A percentile compares a stretch with the other conserved stretches of the same genome.
Evolutionary conservation across 2,888 invertebrate species (phyloP).

Genomic region (Melanargia galathea): DNA sequence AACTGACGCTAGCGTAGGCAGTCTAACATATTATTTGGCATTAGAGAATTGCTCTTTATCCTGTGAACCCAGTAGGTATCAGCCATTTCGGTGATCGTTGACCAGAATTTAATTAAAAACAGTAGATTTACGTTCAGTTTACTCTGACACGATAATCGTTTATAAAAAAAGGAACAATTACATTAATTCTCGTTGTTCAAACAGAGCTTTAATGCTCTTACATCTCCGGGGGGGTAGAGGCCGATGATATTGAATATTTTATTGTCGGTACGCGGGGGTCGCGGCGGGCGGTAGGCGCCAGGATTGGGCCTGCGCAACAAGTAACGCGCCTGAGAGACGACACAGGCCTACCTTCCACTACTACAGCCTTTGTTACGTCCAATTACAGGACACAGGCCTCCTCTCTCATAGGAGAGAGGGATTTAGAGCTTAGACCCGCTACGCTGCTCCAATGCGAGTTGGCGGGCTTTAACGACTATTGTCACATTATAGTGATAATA

Average conservation of each 20-base stretch:
- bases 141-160: background rate
- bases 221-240: constrained; percentile 26
- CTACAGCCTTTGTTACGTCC: too few relatives aligned
- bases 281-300: constrained; percentile 50
- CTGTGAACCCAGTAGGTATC: too few relatives aligned
- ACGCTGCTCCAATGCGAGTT: too few relatives aligned
- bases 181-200: constrained; percentile 21
- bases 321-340: background rate
- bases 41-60: too few relatives aligned
- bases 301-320: background rate
- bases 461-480: too few relatives aligned
- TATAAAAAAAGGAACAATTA: constrained; percentile 18
- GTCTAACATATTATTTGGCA: too few relatives aligned
- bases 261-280: constrained; percentile 35
- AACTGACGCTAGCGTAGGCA: too few relatives aligned
- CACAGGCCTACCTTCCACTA: background rate
- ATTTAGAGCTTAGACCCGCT: too few relatives aligned
- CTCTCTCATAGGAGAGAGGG: too few relatives aligned
- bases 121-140: background rate
- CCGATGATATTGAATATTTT: constrained; percentile 33
- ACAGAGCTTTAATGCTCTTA: constrained; percentile 20
- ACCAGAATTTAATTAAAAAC: background rate
- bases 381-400: too few relatives aligned
- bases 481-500: too few relatives aligned
- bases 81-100: too few relatives aligned